Base-by-base conservation (phyloP, 2,113 vertebrate species). In the Ptychochromis oligacanthus region DNA sequence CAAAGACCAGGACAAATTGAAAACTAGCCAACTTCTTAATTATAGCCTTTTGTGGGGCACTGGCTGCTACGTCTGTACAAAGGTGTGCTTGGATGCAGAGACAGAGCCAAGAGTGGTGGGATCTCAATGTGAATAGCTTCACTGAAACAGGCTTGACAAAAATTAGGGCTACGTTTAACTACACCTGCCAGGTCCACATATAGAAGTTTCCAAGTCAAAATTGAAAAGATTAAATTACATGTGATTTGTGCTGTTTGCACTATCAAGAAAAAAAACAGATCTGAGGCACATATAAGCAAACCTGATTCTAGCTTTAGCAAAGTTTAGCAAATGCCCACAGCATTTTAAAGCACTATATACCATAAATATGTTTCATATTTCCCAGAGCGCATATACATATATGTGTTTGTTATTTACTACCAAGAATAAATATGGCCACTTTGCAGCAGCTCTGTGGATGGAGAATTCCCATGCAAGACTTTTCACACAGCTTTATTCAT, bases 401-500 rank as follows among this genome's bases (percentile, higher is more conserved):
- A n/a, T n/a, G n/a, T n/a, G n/a, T n/a, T n/a, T n/a, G n/a, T n/a
- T n/a, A n/a, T n/a, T n/a, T n/a, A n/a, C n/a, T 56, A 60, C 40
- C 31, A 11, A 43, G 60, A 34, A 54, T 77, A 81, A 86, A 65
- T 65, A 55, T 57, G 46, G 56, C 49, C 65, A 55, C 46, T 59
- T n/a, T 72, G 54, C 20, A 78, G 59, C 36, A 64, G 80, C 79
- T 85, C 77, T 88, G 82, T 72, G 59, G 64, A 85, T 59, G 28
- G 56, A 75, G 36, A 46, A 49, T 58, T 61, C 60, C 77, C 65
- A 55, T 79, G 85, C 58, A 57, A 62, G 62, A 83, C 79, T 79
- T 81, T 84, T 78, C 65, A 67, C 77, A 62, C 36, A 52, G 72
- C 59, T 88, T 46, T 79, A 82, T 82, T 88, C 38, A 34, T 81